Evolutionary conservation across 2,888 invertebrate species (phyloP).

Genomic region (Watsonalla cultraria): DNA sequence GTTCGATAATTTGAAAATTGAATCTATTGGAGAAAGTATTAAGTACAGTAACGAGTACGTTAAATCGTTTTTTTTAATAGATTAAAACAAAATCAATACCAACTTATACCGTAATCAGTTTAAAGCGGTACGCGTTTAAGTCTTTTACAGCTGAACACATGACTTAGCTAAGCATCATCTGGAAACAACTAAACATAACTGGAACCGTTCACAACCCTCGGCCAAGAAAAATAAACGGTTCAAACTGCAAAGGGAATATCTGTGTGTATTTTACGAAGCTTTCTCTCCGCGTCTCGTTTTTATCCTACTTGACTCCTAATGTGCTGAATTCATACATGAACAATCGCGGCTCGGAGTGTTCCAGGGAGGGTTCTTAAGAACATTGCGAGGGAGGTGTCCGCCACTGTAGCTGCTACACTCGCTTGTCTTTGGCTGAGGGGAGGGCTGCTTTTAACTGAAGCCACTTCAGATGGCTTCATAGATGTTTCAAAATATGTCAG

Average conservation of each 20-base stretch:
- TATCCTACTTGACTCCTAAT: constrained; percentile 82
- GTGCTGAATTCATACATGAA: constrained; percentile 86
- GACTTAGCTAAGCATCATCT: neutral
- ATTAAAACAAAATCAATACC: no score
- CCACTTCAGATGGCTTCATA: no score
- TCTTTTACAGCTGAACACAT: neutral
- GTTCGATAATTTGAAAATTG: no score
- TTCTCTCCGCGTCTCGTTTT: constrained; percentile 70
- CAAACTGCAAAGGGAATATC: constrained; percentile 53
- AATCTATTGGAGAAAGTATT: no score
- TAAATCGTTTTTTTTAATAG: no score
- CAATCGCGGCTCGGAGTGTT: constrained; percentile 71
- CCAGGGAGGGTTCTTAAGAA: constrained; percentile 50
- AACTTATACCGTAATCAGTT: no score
- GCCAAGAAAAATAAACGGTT: constrained; percentile 28
- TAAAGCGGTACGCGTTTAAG: neutral
- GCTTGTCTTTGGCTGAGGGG: neutral
- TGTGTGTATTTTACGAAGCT: constrained; percentile 71
- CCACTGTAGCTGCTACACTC: constrained; percentile 17
- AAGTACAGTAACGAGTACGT: no score
- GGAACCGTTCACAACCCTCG: constrained; percentile 11
- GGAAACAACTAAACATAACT: neutral
- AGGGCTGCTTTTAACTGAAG: neutral
- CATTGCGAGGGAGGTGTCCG: constrained; percentile 38
- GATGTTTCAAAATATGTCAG: no score